Evolutionary conservation across 2,888 invertebrate genomes (phyloP).

Genomic region (Lycaena phlaeas): DNA sequence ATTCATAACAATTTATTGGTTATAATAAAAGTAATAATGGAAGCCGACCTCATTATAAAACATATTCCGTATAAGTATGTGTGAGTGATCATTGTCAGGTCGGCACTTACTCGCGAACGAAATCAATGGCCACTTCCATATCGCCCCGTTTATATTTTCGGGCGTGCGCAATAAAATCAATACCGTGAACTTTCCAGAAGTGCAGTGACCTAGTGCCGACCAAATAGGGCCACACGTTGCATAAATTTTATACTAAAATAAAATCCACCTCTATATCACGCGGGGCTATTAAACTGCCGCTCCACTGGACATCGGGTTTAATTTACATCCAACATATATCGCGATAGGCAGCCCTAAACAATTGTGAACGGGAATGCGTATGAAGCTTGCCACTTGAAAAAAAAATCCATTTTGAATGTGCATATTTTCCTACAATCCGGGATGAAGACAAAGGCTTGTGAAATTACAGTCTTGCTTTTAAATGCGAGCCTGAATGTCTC

Average conservation of each 20-base stretch:
- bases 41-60: too few relatives aligned
- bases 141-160: slow-evolving; percentile 64
- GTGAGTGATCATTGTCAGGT: slow-evolving; percentile 19
- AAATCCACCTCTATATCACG: slow-evolving; percentile 23
- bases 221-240: slow-evolving; percentile 54
- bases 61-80: too few relatives aligned
- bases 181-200: slow-evolving; percentile 66
- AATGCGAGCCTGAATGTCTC: slow-evolving; percentile 69
- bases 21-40: too few relatives aligned
- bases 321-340: slow-evolving; percentile 10
- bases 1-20: too few relatives aligned
- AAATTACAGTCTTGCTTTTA: slow-evolving; percentile 71
- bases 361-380: slow-evolving; percentile 24
- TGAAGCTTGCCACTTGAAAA: slow-evolving; percentile 56
- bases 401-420: slow-evolving; percentile 65
- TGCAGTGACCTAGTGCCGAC: slow-evolving; percentile 59
- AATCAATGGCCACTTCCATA: slow-evolving; percentile 38
- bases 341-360: slow-evolving; percentile 8
- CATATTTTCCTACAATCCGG: slow-evolving; percentile 57
- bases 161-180: slow-evolving; percentile 71
- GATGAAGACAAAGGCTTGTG: slow-evolving; percentile 60
- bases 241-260: slow-evolving; percentile 48
- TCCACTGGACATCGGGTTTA: slow-evolving; percentile 17
- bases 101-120: slow-evolving; percentile 24
- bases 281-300: slow-evolving; percentile 25